Percentiles rank a stretch among this genome's conserved stretches.
These are phyloP conservation scores for Limnothrissa miodon DNA, from an alignment of 2,113 vertebrate species.

Conservation along the genomic window DNA sequence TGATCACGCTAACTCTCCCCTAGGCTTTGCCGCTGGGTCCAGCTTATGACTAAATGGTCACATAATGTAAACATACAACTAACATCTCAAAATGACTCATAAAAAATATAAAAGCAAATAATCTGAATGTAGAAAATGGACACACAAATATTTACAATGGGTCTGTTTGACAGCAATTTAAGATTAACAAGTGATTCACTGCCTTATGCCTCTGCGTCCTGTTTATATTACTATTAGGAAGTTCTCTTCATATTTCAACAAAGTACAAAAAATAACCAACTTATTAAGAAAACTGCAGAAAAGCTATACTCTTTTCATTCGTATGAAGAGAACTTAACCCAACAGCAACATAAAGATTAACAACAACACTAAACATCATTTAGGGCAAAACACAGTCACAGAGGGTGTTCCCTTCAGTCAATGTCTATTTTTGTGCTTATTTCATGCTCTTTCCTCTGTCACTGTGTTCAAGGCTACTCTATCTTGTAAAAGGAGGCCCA, in stretches of 20 bases:
- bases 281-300: background rate
- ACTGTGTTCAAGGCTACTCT: background rate
- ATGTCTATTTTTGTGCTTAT: background rate
- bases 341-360: background rate
- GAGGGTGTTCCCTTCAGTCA: background rate
- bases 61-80: background rate
- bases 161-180: constrained; percentile 15
- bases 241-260: background rate
- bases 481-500: background rate
- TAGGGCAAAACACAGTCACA: background rate
- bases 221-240: background rate
- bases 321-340: background rate
- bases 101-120: constrained; percentile 17
- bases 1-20: background rate
- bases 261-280: background rate
- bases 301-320: background rate
- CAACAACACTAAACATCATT: background rate
- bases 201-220: background rate
- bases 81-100: background rate
- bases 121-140: constrained; percentile 12
- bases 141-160: constrained; percentile 10
- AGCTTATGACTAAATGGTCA: constrained; percentile 1
- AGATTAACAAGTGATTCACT: background rate
- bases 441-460: background rate
- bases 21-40: background rate